Percentiles rank a stretch among this genome's conserved stretches.
phyloP scores from a whole-genome alignment of 2,113 vertebrate genomes.

The Odontesthes bonariensis region DNA sequence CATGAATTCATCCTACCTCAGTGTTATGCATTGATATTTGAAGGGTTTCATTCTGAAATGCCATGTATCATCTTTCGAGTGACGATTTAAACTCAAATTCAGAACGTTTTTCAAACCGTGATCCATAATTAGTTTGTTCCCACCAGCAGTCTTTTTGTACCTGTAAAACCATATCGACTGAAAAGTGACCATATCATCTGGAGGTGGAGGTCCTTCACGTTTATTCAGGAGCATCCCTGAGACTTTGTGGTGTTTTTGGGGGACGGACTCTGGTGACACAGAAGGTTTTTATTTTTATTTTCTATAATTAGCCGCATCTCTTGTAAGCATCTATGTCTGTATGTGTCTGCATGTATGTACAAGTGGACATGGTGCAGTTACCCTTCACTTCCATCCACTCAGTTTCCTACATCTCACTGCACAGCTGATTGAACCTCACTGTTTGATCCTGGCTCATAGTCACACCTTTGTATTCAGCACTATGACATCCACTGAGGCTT shows the following conservation, averaged over 20 bases:
- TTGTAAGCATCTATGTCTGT: constrained; percentile 26
- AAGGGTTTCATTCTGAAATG: constrained; percentile 53
- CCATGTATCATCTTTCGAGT: not conserved
- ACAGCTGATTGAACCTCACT: constrained; percentile 36
- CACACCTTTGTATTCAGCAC: constrained; percentile 12
- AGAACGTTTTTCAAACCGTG: not conserved
- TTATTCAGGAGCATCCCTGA: constrained; percentile 8
- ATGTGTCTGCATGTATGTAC: constrained; percentile 8
- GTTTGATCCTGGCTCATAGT: constrained; percentile 5
- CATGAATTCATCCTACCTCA: constrained; percentile 66
- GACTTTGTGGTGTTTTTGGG: constrained; percentile 18
- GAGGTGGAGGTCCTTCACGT: constrained; percentile 4
- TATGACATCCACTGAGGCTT: not conserved
- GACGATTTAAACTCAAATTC: not conserved
- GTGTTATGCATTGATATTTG: constrained; percentile 39
- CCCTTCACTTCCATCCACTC: constrained; percentile 9
- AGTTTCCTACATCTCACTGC: constrained; percentile 12
- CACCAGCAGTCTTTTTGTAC: constrained; percentile 37
- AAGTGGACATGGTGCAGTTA: constrained; percentile 1
- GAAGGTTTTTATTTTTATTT: constrained; percentile 13
- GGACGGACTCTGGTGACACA: constrained; percentile 55
- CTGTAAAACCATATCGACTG: not conserved
- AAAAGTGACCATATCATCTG: constrained; percentile 19
- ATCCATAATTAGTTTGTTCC: not conserved
- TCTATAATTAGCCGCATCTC: constrained; percentile 28